A percentile compares a stretch with the other conserved stretches of the same genome.
phyloP scores from a whole-genome alignment of 2,797 vertebrate genomes.

The Sebastes diploproa region DNA sequence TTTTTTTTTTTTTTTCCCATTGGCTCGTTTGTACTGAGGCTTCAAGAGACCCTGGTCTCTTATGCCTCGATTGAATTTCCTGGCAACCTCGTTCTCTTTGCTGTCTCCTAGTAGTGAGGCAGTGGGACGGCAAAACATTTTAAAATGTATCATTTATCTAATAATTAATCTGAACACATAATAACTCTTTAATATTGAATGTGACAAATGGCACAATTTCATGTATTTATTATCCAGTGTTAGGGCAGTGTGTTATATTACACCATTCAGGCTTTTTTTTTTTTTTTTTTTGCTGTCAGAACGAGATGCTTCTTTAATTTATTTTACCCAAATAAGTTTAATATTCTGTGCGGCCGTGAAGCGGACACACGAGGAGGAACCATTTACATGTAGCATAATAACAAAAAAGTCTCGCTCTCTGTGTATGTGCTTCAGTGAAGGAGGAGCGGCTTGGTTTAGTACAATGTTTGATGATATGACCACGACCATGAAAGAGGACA shows the following conservation, averaged over 20 bases:
- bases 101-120: conserved; percentile 54
- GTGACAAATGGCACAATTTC: conserved; percentile 35
- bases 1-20: conserved; percentile 41
- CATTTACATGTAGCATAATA: conserved; percentile 56
- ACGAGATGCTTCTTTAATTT: conserved; percentile 1
- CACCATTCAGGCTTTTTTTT: background rate
- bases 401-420: conserved; percentile 50
- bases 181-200: conserved; percentile 47
- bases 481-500: conserved; percentile 57
- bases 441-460: conserved; percentile 52
- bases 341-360: conserved; percentile 51
- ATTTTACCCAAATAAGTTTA: conserved; percentile 40
- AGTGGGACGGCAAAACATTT: conserved; percentile 45
- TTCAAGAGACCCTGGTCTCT: conserved; percentile 66
- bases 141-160: conserved; percentile 20
- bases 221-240: background rate
- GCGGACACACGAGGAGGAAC: conserved; percentile 41
- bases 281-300: background rate
- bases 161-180: conserved; percentile 60
- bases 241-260: background rate
- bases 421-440: conserved; percentile 46
- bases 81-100: conserved; percentile 56
- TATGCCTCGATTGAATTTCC: conserved; percentile 70
- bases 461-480: conserved; percentile 57
- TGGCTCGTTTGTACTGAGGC: conserved; percentile 59